Base-by-base conservation (phyloP, 2,113 vertebrate species). In the Acanthisitta chloris region DNA sequence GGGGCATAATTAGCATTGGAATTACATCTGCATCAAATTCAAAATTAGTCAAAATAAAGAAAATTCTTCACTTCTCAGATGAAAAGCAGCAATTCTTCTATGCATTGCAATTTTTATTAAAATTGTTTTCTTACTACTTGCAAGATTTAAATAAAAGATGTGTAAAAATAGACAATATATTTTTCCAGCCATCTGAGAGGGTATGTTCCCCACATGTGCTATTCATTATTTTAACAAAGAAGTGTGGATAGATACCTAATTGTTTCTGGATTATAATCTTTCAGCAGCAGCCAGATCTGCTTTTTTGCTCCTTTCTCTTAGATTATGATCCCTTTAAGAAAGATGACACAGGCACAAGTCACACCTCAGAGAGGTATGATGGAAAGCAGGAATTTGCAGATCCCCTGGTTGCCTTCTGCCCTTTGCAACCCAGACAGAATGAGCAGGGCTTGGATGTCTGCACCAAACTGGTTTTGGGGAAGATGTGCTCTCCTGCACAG, bases 11-110 rank as follows among this genome's bases (percentile, higher is more conserved):
- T 97, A 96, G 54, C 82, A 78, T 93, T 92, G 77, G 72, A 96
- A 96, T 96, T 80, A 88, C 95, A 95, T 95, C 92, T 96, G 88
- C 90, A 96, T 95, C 93, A 92, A 93, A 94, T 95, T 72, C 65
- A 94, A 95, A 96, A 95, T 96, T 94, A 95, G 86, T 58, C 93
- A 96, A 96, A 97, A 96, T 86, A 92, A 96, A 94, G 88, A 93
- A 96, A 96, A 96, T 76, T 92, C 96, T 86, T 93, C 69, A 71
- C 52, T 92, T 96, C 54, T 81, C 36, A 48, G 65, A 95, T 86
- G 90, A 96, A 94, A 96, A 92, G 40, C 72, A 93, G 36, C 40
- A 84, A 86, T 86, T 92, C 51, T 67, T 90, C 76, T 78, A 58
- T 65, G 48, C 31, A 54, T 65, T 58, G 43, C 29, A 52, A 81